phyloP scores from a whole-genome alignment of 2,797 vertebrate species.

The Pantherophis alleghaniensis region DNA sequence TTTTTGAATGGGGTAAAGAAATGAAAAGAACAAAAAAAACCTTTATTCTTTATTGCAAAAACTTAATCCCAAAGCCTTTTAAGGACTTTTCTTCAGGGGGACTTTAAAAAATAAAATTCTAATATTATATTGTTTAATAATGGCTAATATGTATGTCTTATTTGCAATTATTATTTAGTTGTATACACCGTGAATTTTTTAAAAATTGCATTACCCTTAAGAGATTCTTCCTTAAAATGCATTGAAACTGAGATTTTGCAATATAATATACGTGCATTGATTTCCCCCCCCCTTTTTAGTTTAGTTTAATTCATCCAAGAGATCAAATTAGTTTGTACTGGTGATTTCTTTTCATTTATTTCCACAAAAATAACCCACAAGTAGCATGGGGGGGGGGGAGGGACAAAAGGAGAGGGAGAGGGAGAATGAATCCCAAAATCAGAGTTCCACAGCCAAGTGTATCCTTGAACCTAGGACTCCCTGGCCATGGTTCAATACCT shows the following conservation, averaged over 20 bases:
- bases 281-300: background rate
- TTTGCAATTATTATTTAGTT: background rate
- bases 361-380: background rate
- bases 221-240: background rate
- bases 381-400: background rate
- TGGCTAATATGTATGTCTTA: background rate
- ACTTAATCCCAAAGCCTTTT: background rate
- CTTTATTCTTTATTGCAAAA: background rate
- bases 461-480: background rate
- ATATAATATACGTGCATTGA: background rate
- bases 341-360: background rate
- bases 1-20: background rate
- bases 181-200: background rate
- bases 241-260: background rate
- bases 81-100: background rate
- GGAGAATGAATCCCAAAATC: background rate
- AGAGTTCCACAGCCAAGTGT: background rate
- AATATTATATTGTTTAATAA: background rate
- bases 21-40: background rate
- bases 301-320: background rate
- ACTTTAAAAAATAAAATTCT: background rate
- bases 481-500: background rate
- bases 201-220: background rate
- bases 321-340: background rate
- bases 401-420: background rate